These are phyloP conservation scores for Diplolepis rosae DNA, from an alignment of 2,888 invertebrate genomes.

Conservation along the genomic window DNA sequence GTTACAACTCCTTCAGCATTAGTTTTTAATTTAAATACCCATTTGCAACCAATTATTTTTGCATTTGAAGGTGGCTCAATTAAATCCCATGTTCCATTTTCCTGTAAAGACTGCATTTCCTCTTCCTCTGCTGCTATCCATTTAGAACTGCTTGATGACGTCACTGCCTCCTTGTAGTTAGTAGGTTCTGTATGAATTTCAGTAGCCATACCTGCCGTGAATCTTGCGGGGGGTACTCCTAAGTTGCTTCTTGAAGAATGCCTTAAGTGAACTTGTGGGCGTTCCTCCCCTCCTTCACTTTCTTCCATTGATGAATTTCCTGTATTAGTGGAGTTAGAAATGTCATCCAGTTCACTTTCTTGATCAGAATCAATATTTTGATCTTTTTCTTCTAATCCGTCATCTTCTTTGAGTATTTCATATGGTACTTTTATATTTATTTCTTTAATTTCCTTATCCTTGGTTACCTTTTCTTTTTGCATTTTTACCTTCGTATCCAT, in stretches of 20 bases:
- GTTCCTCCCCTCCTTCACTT: not conserved
- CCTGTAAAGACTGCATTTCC: slow-evolving; percentile 44
- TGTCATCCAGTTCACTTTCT: no score
- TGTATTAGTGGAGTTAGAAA: no score
- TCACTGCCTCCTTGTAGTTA: slow-evolving; percentile 34
- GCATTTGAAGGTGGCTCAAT: not conserved
- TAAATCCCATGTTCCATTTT: slow-evolving; percentile 50
- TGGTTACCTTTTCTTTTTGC: no score
- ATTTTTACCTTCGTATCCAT: no score
- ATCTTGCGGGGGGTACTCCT: not conserved
- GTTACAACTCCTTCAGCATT: slow-evolving; percentile 39
- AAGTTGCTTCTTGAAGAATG: not conserved
- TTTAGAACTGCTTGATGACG: slow-evolving; percentile 26
- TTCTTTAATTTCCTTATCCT: no score
- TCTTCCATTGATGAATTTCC: not conserved
- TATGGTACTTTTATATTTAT: no score
- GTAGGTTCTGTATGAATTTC: not conserved
- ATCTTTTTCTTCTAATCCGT: no score
- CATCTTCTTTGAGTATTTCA: no score
- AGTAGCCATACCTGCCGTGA: not conserved
- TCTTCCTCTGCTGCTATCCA: slow-evolving; percentile 42
- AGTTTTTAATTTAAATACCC: slow-evolving; percentile 40
- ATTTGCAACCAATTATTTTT: not conserved
- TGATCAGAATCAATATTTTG: no score
- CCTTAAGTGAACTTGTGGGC: not conserved